These are phyloP conservation scores for Adrianichthys oophorus DNA, from an alignment of 2,797 vertebrate genomes.

Conservation along the genomic window DNA sequence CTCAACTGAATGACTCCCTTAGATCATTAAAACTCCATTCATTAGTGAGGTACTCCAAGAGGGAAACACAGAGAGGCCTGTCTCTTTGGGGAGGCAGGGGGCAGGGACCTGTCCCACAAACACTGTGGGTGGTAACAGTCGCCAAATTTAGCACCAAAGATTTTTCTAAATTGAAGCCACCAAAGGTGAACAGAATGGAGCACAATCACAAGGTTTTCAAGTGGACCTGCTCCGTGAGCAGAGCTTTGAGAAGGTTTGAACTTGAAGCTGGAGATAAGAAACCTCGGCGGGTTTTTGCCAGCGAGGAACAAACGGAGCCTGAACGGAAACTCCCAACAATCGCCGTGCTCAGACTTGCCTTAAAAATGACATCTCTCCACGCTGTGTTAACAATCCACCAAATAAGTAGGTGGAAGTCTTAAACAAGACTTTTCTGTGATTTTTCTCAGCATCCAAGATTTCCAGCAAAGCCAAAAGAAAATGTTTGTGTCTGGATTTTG, in stretches of 20 bases:
- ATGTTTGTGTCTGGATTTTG: slow-evolving; percentile 1
- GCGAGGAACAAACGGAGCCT: slow-evolving; percentile 15
- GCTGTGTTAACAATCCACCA: slow-evolving; percentile 63
- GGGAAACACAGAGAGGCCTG: slow-evolving; percentile 58
- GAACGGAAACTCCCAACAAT: slow-evolving; percentile 51
- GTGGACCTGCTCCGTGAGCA: too few relatives aligned
- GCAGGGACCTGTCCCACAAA: slow-evolving; percentile 17
- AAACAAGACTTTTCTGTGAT: slow-evolving; percentile 52
- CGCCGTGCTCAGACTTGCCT: slow-evolving; percentile 60
- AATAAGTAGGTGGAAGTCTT: slow-evolving; percentile 56
- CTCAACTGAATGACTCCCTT: slow-evolving; percentile 70
- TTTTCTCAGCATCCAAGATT: slow-evolving; percentile 31
- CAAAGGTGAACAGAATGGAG: too few relatives aligned
- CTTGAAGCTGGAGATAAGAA: slow-evolving; percentile 11
- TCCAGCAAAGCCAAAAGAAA: slow-evolving; percentile 25
- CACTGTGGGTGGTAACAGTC: slow-evolving; percentile 42
- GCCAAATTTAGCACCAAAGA: slow-evolving; percentile 40
- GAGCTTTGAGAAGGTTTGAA: too few relatives aligned
- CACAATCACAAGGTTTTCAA: too few relatives aligned
- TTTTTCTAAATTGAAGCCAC: background rate
- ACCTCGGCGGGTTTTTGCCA: slow-evolving; percentile 10
- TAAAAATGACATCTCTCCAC: slow-evolving; percentile 46
- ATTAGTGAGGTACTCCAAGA: slow-evolving; percentile 59
- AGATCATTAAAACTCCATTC: slow-evolving; percentile 78
- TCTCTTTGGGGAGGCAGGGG: slow-evolving; percentile 22